A percentile compares a stretch with the other conserved stretches of the same genome.
phyloP scores from a whole-genome alignment of 1,140 invertebrate species.

The Platyura marginata region DNA sequence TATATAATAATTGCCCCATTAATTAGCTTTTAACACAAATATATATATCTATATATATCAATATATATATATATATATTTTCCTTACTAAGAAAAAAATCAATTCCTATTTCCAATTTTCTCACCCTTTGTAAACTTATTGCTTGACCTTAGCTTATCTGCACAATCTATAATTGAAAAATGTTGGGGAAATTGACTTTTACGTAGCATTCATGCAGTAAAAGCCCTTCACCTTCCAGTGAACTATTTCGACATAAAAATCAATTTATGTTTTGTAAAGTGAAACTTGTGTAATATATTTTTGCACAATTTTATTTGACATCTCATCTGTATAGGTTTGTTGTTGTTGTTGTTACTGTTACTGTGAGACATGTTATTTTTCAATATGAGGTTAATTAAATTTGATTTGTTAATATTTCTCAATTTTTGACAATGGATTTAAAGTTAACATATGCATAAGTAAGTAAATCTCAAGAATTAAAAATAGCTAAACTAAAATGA shows the following conservation, averaged over 20 bases:
- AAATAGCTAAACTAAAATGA: too few relatives aligned
- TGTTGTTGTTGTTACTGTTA: neutral
- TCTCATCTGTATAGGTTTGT: neutral
- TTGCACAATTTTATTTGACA: neutral
- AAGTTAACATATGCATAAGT: too few relatives aligned
- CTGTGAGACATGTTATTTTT: neutral
- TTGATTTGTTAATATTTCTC: too few relatives aligned
- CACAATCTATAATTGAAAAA: neutral
- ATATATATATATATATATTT: too few relatives aligned
- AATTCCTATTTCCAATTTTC: neutral
- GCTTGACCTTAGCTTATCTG: neutral
- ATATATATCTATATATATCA: too few relatives aligned
- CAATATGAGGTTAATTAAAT: too few relatives aligned
- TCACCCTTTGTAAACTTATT: neutral
- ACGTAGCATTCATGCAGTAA: neutral
- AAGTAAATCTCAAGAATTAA: too few relatives aligned
- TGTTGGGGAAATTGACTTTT: neutral
- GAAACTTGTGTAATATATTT: neutral
- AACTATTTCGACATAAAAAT: neutral
- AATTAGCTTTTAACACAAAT: too few relatives aligned
- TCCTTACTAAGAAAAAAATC: neutral
- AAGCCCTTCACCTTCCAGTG: neutral
- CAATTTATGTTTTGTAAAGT: neutral
- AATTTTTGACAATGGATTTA: too few relatives aligned
- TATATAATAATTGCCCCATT: too few relatives aligned